A percentile compares a stretch with the other conserved stretches of the same genome.
Conservation (phyloP, 2,888 invertebrate species). For the Ceriagrion tenellum region DNA sequence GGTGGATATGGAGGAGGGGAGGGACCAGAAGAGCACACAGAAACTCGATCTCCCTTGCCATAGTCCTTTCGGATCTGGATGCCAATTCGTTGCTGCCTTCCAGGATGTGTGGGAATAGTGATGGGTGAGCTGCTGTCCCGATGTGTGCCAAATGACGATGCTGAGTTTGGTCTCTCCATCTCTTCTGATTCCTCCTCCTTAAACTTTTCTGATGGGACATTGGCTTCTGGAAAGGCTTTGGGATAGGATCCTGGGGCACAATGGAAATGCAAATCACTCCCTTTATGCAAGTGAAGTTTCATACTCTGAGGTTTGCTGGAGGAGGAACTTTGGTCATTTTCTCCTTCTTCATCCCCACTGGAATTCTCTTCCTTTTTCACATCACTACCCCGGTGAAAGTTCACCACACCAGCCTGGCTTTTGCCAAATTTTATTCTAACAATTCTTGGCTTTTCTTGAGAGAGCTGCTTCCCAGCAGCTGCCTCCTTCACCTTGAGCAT, state of each 20-base stretch:
- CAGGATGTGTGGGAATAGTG: conserved; percentile 30
- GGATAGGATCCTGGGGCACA: neutral
- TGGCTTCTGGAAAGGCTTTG: neutral
- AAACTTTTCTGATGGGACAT: neutral
- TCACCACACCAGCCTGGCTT: neutral
- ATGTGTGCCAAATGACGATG: neutral
- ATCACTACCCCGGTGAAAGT: neutral
- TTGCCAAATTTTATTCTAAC: neutral
- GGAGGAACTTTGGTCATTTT: neutral
- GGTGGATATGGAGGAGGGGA: conserved; percentile 24
- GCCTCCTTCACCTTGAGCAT: neutral
- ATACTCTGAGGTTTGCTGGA: neutral
- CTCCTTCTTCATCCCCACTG: neutral
- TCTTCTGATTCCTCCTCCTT: conserved; percentile 53
- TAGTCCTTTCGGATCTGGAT: conserved; percentile 73
- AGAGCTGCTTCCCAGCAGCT: neutral
- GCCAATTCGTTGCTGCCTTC: conserved; percentile 70
- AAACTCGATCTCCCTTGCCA: conserved; percentile 70
- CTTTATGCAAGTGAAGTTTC: neutral
- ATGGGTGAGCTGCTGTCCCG: conserved; percentile 43
- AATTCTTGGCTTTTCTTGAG: neutral
- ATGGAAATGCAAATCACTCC: neutral
- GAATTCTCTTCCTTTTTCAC: neutral
- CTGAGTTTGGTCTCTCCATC: conserved; percentile 49
- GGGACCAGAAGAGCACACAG: conserved; percentile 40